phyloP scores from a whole-genome alignment of 1,140 invertebrate species.

The Conus betulinus region DNA sequence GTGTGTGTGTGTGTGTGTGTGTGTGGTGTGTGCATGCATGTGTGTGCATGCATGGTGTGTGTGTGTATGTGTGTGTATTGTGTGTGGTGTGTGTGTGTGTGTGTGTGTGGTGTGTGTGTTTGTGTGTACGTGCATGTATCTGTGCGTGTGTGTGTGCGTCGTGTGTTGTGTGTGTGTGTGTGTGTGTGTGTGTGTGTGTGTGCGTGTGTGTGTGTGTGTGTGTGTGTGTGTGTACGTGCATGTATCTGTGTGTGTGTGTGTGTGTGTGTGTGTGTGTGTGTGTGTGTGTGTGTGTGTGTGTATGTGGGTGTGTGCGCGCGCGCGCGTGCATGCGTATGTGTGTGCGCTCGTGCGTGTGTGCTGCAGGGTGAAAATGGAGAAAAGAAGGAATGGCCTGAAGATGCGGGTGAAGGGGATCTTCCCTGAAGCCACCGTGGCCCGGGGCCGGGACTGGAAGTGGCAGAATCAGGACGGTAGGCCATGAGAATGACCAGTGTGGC shows the following conservation, averaged over 20 bases:
- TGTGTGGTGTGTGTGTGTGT: too few relatives aligned
- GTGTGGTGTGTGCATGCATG: too few relatives aligned
- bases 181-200: constrained; percentile 5
- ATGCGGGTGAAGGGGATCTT: constrained; percentile 82
- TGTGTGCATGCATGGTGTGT: too few relatives aligned
- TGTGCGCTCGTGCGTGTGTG: background rate
- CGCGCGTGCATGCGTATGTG: background rate
- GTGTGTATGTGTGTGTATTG: too few relatives aligned
- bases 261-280: background rate
- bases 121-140: too few relatives aligned
- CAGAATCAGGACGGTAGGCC: constrained; percentile 49
- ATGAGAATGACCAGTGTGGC: background rate
- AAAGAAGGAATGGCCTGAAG: constrained; percentile 44
- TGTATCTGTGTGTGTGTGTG: too few relatives aligned
- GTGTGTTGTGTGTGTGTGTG: background rate
- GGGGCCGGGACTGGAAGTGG: constrained; percentile 53
- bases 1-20: too few relatives aligned
- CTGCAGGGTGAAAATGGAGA: constrained; percentile 46
- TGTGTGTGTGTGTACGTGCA: background rate
- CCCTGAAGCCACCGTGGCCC: constrained; percentile 85
- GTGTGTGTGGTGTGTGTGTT: too few relatives aligned
- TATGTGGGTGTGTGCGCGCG: background rate
- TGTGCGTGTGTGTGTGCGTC: too few relatives aligned
- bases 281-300: too few relatives aligned
- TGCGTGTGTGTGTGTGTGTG: constrained; percentile 1